Evolutionary conservation across 2,888 invertebrate species (phyloP), one percentile per base, ranked within the genome.

Genomic region (Shargacucullia verbasci): DNA sequence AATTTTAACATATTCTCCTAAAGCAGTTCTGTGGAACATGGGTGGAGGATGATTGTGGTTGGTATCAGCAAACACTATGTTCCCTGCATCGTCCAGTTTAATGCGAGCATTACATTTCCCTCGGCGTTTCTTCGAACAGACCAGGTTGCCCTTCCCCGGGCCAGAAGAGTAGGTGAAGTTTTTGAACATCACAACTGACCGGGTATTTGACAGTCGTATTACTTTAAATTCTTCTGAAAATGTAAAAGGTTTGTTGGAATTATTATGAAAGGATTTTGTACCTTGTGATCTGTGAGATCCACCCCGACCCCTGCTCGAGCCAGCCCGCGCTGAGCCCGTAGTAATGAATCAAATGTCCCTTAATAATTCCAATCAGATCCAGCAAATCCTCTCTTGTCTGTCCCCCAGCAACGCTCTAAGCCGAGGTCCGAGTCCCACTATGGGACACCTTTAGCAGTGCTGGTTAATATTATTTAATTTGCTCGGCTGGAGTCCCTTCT

Each of bases 11-110:
- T 46, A 62, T 34, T 48, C 45, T 0, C 66, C 66, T 0, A 12
- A 6, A 12, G 15, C 7, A 7, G 52, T 72, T 13, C 3, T 44
- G 33, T 59, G 54, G 6, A 60, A 65, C 7, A 12, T 10, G 0
- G 76, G 76, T 0, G 74, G 73, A 2, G 58, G 29, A 14, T 76
- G 76, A 37, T 75, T 68, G 20, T 75, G 73, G 0, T 50, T 9
- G 0, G 34, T 56, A 0, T 46, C 1, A 11, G 60, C 76, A n/a
- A n/a, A 50, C 6, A 64, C 1, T 7, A 75, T 20, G 8, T 7
- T 31, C 0, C 76, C 63, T 10, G 46, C 8, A 0, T 39, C 31
- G 5, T 60, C 55, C 1, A 73, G 5, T 38, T 61, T 68, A 0
- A 76, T 8, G 0, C 52, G 50, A 20, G 70, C 75, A 0, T 20